Conservation (phyloP, 92 coral and sea anemone species). For the Pocillopora meandrina region DNA sequence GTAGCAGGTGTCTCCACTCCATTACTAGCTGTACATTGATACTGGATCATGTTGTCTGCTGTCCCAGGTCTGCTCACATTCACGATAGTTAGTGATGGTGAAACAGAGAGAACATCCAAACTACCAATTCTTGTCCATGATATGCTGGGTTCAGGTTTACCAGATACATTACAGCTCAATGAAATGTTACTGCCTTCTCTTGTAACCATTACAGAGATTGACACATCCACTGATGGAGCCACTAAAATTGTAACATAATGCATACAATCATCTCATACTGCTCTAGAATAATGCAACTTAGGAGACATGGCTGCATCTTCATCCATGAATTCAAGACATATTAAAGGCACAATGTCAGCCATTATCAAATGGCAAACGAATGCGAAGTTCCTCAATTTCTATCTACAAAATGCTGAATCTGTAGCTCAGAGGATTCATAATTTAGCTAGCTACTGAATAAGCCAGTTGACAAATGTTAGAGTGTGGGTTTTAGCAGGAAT, state of each 20-base stretch:
- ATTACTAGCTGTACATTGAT: slow-evolving; percentile 37
- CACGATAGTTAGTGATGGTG: not conserved
- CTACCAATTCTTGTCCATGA: slow-evolving; percentile 13
- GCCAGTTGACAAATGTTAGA: no score
- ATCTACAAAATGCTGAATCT: no score
- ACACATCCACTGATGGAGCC: slow-evolving; percentile 4
- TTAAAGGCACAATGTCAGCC: no score
- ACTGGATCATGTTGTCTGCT: slow-evolving; percentile 23
- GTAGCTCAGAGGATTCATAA: no score
- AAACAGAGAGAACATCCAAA: not conserved
- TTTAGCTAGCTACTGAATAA: no score
- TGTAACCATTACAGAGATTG: not conserved
- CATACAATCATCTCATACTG: not conserved
- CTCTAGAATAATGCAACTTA: not conserved
- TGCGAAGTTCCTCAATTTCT: no score
- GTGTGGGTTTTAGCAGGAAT: no score
- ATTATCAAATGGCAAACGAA: no score
- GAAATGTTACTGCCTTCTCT: slow-evolving; percentile 12
- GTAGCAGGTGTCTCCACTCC: slow-evolving; percentile 29
- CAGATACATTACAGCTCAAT: slow-evolving; percentile 1
- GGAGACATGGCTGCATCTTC: not conserved
- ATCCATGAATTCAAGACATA: no score
- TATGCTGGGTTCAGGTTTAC: slow-evolving; percentile 4
- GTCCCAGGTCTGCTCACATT: slow-evolving; percentile 27
- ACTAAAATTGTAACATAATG: not conserved